Conservation (phyloP, 1,140 invertebrate species). For the Lepidurus apus region DNA sequence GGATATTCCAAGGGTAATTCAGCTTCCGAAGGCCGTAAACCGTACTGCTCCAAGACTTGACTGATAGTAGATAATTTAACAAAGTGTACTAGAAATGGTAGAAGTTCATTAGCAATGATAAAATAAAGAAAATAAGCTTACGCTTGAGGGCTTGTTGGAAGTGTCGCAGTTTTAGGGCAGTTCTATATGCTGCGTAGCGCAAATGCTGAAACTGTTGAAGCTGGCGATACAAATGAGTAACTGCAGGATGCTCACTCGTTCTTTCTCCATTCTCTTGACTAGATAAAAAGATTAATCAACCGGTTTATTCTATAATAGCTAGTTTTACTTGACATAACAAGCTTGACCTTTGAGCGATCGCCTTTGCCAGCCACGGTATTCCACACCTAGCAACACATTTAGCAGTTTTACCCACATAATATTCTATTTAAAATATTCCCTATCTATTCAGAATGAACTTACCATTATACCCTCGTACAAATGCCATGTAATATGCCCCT, state of each 20-base stretch:
- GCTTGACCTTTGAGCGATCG: background rate
- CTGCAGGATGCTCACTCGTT: background rate
- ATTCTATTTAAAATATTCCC: background rate
- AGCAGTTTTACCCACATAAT: background rate
- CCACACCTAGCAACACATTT: background rate
- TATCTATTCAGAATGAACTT: background rate
- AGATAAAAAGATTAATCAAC: background rate
- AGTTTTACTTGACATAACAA: background rate
- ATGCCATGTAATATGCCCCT: background rate
- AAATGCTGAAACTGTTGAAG: conserved; percentile 28
- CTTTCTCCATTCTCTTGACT: background rate
- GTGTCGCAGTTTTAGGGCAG: conserved; percentile 69
- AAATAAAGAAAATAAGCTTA: conserved; percentile 43
- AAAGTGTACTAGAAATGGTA: conserved; percentile 53
- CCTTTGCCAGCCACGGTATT: background rate
- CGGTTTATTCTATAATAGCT: background rate
- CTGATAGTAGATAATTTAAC: conserved; percentile 50
- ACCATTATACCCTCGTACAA: background rate
- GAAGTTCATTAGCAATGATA: background rate
- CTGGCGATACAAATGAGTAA: background rate
- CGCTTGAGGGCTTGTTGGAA: conserved; percentile 60
- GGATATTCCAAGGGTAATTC: conserved; percentile 52
- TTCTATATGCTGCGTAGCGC: conserved; percentile 67
- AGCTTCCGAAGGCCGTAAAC: conserved; percentile 54
- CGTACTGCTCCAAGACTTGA: conserved; percentile 57